Percentiles rank a stretch among this genome's conserved stretches.
phyloP scores from a whole-genome alignment of 2,113 vertebrate species.

The Microtus montanus region DNA sequence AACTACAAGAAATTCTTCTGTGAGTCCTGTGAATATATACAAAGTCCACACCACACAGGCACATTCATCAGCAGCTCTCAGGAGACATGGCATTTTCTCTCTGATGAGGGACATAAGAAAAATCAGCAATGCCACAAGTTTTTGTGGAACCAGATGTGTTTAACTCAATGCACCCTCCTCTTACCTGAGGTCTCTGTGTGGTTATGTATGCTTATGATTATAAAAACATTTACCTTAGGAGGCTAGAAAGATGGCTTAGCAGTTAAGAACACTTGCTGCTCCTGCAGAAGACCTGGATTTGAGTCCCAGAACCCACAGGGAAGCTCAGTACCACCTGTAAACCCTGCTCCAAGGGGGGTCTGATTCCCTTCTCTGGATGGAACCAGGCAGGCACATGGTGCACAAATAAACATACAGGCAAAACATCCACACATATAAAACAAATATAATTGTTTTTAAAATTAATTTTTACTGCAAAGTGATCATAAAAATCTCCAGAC shows the following conservation, averaged over 20 bases:
- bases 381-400: background rate
- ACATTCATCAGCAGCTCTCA: too few species aligned
- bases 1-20: background rate
- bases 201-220: background rate
- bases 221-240: background rate
- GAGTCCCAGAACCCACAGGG: background rate
- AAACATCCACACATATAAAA: background rate
- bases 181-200: background rate
- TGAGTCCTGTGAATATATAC: background rate
- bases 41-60: background rate
- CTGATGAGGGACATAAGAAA: background rate
- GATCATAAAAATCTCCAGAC: background rate
- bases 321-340: background rate
- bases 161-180: background rate
- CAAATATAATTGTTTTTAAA: background rate
- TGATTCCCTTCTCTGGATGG: background rate
- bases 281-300: background rate
- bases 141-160: background rate
- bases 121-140: background rate
- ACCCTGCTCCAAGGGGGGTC: background rate
- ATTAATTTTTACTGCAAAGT: background rate
- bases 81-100: too few species aligned
- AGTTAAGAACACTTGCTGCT: background rate
- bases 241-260: background rate
- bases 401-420: background rate